phyloP scores from a whole-genome alignment of 2,113 vertebrate genomes.

The Prietella phreatophila region DNA sequence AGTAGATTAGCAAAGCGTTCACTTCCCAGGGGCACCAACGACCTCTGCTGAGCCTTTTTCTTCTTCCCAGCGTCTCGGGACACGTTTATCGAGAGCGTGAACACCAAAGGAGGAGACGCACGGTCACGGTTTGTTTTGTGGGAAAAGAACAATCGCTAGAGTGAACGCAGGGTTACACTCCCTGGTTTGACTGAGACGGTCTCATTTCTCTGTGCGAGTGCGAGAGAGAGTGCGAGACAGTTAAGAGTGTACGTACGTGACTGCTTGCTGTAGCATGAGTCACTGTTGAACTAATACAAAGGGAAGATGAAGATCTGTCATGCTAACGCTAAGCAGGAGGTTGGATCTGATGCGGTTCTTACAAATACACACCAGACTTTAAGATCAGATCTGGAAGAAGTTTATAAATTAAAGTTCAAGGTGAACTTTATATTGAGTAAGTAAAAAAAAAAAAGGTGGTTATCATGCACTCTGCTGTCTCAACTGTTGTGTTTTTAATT shows the following conservation, averaged over 20 bases:
- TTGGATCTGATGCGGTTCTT: background rate
- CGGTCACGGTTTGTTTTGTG: too few relatives aligned
- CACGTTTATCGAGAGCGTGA: background rate
- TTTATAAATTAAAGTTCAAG: background rate
- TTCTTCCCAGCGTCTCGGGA: background rate
- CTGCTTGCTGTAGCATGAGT: conserved; percentile 18
- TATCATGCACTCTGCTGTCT: background rate
- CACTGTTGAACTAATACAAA: conserved; percentile 21
- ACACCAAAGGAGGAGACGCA: background rate
- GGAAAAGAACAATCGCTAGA: background rate
- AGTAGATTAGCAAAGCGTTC: background rate
- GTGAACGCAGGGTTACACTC: background rate
- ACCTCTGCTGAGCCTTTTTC: background rate
- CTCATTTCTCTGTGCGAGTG: background rate
- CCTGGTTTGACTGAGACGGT: background rate
- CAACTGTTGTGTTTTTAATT: background rate
- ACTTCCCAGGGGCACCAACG: background rate
- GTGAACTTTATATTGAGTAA: background rate
- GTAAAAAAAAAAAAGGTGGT: background rate
- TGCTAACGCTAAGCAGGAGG: background rate
- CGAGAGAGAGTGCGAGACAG: conserved; percentile 18
- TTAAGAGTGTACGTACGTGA: background rate
- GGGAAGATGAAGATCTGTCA: conserved; percentile 8
- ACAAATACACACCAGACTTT: background rate
- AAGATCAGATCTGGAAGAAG: background rate